Conservation (phyloP, 2,113 vertebrate genomes). For the Telmatochromis sp. region DNA sequence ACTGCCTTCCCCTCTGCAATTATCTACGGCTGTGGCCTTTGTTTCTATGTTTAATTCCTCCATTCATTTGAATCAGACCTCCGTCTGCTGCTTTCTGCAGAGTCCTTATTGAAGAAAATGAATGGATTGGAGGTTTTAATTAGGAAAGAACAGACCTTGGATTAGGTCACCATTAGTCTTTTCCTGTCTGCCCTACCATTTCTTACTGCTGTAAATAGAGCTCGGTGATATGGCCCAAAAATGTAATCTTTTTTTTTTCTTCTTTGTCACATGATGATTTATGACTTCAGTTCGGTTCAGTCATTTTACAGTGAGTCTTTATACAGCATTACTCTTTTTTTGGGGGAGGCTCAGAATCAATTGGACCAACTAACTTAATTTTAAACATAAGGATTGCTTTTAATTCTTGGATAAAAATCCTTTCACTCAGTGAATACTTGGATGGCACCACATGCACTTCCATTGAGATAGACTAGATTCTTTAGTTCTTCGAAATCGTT, state of each 20-base stretch:
- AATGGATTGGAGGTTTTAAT: constrained; percentile 56
- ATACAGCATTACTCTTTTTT: background rate
- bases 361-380: background rate
- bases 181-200: background rate
- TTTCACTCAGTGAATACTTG: background rate
- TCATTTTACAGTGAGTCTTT: background rate
- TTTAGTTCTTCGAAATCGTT: background rate
- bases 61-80: constrained; percentile 42
- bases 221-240: background rate
- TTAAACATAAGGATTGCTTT: background rate
- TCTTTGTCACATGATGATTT: background rate
- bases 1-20: constrained; percentile 29
- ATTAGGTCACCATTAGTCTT: constrained; percentile 24
- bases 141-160: constrained; percentile 29
- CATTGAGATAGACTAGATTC: background rate
- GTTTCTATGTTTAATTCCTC: constrained; percentile 46
- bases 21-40: constrained; percentile 33
- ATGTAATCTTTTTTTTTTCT: background rate
- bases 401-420: background rate
- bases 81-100: constrained; percentile 8
- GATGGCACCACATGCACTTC: fast-evolving
- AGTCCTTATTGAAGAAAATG: constrained; percentile 35
- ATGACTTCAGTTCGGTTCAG: background rate
- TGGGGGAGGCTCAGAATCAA: background rate
- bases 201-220: background rate